Percentiles rank a stretch among this genome's conserved stretches.
Evolutionary conservation across 2,888 invertebrate species (phyloP).

Genomic region (Pimpla rufipes): DNA sequence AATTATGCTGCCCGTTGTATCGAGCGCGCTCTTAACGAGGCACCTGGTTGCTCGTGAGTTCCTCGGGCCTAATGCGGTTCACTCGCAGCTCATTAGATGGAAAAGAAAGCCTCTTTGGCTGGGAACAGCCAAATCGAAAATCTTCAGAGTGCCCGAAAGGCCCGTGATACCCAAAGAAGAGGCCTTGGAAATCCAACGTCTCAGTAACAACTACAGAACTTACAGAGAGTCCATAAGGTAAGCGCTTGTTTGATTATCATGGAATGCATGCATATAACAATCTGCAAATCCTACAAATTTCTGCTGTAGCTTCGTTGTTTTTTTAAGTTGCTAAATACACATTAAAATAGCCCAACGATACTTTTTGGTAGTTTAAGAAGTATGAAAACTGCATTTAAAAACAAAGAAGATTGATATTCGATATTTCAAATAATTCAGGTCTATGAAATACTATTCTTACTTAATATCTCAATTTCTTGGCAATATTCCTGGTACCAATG

Average conservation of each 20-base stretch:
- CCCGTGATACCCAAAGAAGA: conserved; percentile 89
- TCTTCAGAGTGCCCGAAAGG: conserved; percentile 90
- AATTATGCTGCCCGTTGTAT: conserved; percentile 56
- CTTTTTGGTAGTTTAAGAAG: too few species aligned
- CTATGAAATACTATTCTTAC: too few species aligned
- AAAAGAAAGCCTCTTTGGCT: conserved; percentile 93
- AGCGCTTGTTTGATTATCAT: background rate
- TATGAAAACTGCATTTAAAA: too few species aligned
- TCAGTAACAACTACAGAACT: conserved; percentile 90
- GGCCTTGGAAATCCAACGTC: conserved; percentile 88
- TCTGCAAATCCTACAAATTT: background rate
- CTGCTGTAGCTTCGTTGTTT: too few species aligned
- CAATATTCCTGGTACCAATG: background rate
- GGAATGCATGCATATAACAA: too few species aligned
- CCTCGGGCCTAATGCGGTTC: conserved; percentile 64
- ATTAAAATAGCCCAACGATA: too few species aligned
- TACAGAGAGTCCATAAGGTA: conserved; percentile 86
- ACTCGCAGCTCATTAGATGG: conserved; percentile 86
- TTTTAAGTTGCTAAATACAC: too few species aligned
- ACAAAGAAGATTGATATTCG: too few species aligned
- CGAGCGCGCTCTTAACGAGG: conserved; percentile 57
- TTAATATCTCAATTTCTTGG: background rate
- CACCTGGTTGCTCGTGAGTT: conserved; percentile 56
- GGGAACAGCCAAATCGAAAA: conserved; percentile 92
- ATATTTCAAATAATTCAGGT: background rate